phyloP scores from a whole-genome alignment of 2,888 invertebrate genomes.

The Stenotaenia linearis region DNA sequence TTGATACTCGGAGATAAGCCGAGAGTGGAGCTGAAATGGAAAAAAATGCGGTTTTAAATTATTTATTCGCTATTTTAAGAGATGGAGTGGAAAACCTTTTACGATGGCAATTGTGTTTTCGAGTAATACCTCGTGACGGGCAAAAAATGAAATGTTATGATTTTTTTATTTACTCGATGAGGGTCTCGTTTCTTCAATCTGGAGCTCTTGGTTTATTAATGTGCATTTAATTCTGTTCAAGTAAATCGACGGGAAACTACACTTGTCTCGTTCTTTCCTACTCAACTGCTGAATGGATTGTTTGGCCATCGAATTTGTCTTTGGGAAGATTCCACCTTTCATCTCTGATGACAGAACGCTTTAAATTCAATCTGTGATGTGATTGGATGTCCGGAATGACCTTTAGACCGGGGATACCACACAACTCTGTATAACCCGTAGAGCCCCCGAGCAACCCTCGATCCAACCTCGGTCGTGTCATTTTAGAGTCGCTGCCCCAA shows the following conservation, averaged over 20 bases:
- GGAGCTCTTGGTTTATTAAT: not conserved
- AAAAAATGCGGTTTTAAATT: not conserved
- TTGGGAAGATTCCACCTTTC: not conserved
- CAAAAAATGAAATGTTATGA: conserved; percentile 19
- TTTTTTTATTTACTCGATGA: conserved; percentile 19
- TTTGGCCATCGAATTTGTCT: not conserved
- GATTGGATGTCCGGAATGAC: conserved; percentile 11
- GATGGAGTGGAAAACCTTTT: conserved; percentile 14
- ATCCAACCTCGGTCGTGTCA: conserved; percentile 28
- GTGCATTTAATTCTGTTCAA: not conserved
- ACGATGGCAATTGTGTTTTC: conserved; percentile 11
- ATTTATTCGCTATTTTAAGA: not conserved
- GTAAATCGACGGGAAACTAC: not conserved
- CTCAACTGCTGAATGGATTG: not conserved
- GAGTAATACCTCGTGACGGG: conserved; percentile 12
- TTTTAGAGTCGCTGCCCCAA: conserved; percentile 3
- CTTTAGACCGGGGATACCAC: not conserved
- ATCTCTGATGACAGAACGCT: conserved; percentile 19
- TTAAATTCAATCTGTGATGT: conserved; percentile 14
- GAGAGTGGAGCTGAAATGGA: not conserved
- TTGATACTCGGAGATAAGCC: not conserved
- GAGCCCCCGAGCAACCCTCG: not conserved
- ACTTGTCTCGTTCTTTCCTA: not conserved
- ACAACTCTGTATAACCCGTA: not conserved
- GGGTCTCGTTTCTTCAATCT: not conserved